Evolutionary conservation across 2,888 invertebrate genomes (phyloP), one percentile per base, ranked within the genome.

Genomic region (Gandaritis pyraliata): DNA sequence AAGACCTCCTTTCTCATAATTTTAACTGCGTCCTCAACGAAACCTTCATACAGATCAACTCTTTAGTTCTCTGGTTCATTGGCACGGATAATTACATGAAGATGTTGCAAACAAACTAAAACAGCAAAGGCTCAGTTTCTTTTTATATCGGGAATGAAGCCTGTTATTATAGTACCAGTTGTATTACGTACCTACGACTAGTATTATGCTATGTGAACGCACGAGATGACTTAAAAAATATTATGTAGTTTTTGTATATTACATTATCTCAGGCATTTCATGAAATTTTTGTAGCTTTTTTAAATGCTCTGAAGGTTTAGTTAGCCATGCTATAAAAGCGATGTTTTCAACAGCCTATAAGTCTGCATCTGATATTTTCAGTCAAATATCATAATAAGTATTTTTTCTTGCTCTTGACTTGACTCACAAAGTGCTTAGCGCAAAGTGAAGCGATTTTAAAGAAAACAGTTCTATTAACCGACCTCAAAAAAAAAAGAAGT

Each of bases 71-170:
- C 75, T 78, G 74, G 86, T 87, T 85, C 86, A 81, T 82, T 83
- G 83, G 77, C 85, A 77, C 77, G 74, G 79, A 82, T 87, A 87
- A 88, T 88, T 88, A 86, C 82, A 78, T 71, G 72, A 75, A 74
- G 80, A 75, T 76, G 75, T 76, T 75, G 73, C 75, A 80, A 84
- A 79, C 75, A 81, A 77, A 72, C 71, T 65, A 73, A 78, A 77
- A 78, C 65, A 70, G 66, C 70, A 65, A 65, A 64, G 46, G 66
- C 68, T 61, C 65, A 70, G 78, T 76, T 81, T 77, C 70, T 80
- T 84, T 84, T 83, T 82, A 73, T 72, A 74, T 71, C 72, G 69
- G 72, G 75, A 74, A 78, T 77, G 77, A 76, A 72, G 74, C 64
- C 66, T 70, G 75, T 75, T 75, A 78, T 78, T 77, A 76, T 72